A percentile compares a stretch with the other conserved stretches of the same genome.
Evolutionary conservation across 1,140 invertebrate species (phyloP).

Genomic region (Teleopsis dalmanni): DNA sequence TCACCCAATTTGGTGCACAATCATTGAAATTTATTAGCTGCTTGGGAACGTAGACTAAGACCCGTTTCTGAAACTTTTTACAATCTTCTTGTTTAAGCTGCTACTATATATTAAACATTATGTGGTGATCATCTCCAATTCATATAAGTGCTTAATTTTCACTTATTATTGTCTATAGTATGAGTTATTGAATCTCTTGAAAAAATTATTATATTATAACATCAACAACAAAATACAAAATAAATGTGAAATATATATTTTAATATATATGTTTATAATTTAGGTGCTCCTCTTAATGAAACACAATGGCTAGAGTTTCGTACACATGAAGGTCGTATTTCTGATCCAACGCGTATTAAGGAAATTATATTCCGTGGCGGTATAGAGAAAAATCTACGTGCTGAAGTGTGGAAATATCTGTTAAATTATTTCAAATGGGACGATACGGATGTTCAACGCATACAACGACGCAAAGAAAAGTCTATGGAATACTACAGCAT

Average conservation of each 20-base stretch:
- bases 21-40: too few species aligned
- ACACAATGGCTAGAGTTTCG: constrained; percentile 73
- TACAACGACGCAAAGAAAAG: constrained; percentile 60
- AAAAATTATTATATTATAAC: too few species aligned
- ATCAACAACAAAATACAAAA: too few species aligned
- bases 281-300: constrained; percentile 54
- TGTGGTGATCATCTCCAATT: too few species aligned
- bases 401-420: constrained; percentile 92
- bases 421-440: constrained; percentile 84
- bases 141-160: too few species aligned
- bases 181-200: too few species aligned
- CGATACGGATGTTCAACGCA: constrained; percentile 64
- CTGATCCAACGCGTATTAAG: constrained; percentile 60
- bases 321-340: constrained; percentile 68
- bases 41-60: too few species aligned
- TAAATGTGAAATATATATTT: background rate
- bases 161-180: too few species aligned
- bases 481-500: constrained; percentile 87
- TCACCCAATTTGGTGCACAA: too few species aligned
- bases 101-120: too few species aligned
- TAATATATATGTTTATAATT: background rate
- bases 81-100: too few species aligned
- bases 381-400: constrained; percentile 59
- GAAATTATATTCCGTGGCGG: constrained; percentile 87
- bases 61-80: too few species aligned